These are phyloP conservation scores for Bovichtus diacanthus DNA, from an alignment of 2,797 vertebrate species.

Conservation along the genomic window DNA sequence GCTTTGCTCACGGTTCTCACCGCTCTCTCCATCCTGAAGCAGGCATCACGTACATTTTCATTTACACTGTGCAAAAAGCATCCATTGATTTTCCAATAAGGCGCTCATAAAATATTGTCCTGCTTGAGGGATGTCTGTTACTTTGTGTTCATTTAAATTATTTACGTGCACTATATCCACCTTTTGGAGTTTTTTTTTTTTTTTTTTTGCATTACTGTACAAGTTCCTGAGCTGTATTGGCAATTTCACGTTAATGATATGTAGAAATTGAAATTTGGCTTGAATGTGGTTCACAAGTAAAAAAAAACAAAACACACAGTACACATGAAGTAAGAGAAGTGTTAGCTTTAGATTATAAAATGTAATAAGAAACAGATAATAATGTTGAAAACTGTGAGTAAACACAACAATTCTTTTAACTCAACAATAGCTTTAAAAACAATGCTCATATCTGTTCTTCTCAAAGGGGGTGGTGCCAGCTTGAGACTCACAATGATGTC, in stretches of 20 bases:
- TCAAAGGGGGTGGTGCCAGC: slow-evolving; percentile 55
- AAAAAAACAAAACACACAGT: background rate
- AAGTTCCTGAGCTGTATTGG: background rate
- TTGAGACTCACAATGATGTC: slow-evolving; percentile 73
- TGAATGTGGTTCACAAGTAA: background rate
- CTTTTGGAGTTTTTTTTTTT: rapidly evolving
- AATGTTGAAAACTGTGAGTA: background rate
- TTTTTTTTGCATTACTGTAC: background rate
- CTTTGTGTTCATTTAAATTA: slow-evolving; percentile 29
- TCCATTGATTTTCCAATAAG: slow-evolving; percentile 29
- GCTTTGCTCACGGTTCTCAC: slow-evolving; percentile 43
- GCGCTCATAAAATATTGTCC: slow-evolving; percentile 8
- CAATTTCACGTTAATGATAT: slow-evolving; percentile 13
- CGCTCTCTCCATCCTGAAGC: slow-evolving; percentile 11
- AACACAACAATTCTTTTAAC: background rate
- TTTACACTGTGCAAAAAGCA: slow-evolving; percentile 23
- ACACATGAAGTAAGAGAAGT: background rate
- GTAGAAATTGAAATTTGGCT: background rate
- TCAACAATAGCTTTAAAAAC: slow-evolving; percentile 20
- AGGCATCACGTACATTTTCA: slow-evolving; percentile 4
- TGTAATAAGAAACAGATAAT: background rate
- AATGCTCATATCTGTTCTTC: slow-evolving; percentile 2
- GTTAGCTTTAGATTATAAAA: background rate
- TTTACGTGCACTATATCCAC: background rate
- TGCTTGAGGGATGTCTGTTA: background rate